Evolutionary conservation across 1,140 invertebrate species (phyloP).

Genomic region (Aphidius ervi): DNA sequence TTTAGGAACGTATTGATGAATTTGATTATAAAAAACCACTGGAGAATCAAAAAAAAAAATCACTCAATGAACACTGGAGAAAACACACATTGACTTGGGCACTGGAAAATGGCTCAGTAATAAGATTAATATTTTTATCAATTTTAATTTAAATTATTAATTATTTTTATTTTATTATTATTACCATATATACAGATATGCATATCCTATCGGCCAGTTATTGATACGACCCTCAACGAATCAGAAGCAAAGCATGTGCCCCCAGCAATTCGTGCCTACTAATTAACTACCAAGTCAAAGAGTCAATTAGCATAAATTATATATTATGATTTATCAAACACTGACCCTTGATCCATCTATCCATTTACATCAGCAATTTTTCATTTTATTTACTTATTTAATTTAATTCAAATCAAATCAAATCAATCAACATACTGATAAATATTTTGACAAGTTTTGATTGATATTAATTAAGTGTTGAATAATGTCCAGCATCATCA

Average conservation of each 20-base stretch:
- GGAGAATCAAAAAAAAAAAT: conserved; percentile 66
- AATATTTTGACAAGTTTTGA: no score
- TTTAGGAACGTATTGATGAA: conserved; percentile 68
- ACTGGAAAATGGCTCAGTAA: conserved; percentile 64
- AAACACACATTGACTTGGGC: conserved; percentile 80
- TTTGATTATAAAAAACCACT: conserved; percentile 72
- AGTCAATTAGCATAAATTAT: not conserved
- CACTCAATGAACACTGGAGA: conserved; percentile 80
- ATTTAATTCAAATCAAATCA: no score
- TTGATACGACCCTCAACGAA: conserved; percentile 79
- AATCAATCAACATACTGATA: no score
- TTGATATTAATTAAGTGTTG: no score
- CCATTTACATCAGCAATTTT: no score
- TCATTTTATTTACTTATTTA: no score
- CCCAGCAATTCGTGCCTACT: conserved; percentile 70
- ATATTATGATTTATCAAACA: no score
- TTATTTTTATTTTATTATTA: not conserved
- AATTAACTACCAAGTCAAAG: conserved; percentile 37
- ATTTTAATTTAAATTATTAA: not conserved
- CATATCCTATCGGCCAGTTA: conserved; percentile 81
- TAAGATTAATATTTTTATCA: conserved; percentile 30
- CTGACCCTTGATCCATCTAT: no score
- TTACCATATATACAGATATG: conserved; percentile 54
- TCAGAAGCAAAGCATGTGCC: conserved; percentile 68
- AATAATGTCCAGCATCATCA: no score